phyloP scores from a whole-genome alignment of 2,888 invertebrate genomes.

The Galerucella nymphaeae region DNA sequence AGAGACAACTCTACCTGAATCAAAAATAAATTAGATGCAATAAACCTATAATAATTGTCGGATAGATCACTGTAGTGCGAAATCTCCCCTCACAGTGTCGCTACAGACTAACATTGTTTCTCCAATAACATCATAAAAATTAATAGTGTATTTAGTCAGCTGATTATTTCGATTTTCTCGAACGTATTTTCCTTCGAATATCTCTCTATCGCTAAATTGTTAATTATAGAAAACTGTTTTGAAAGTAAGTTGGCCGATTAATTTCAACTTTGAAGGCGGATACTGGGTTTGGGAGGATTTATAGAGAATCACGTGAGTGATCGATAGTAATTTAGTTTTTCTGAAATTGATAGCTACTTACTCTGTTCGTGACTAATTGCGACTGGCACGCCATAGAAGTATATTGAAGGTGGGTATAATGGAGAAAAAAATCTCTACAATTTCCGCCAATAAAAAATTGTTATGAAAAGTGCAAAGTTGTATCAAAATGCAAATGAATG shows the following conservation, averaged over 20 bases:
- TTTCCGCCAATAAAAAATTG: neutral
- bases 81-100: no score
- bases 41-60: no score
- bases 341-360: constrained; percentile 24
- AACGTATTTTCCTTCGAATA: neutral
- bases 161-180: neutral
- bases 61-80: no score
- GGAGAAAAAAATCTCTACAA: neutral
- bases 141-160: neutral
- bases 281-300: neutral
- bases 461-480: neutral
- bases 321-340: constrained; percentile 30
- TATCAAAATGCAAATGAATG: neutral
- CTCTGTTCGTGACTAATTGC: constrained; percentile 14
- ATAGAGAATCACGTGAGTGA: constrained; percentile 20
- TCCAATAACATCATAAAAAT: no score
- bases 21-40: no score
- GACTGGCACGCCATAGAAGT: neutral
- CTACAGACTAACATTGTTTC: no score
- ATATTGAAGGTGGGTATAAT: neutral
- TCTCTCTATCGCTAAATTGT: neutral
- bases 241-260: constrained; percentile 11
- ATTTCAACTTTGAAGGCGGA: constrained; percentile 15
- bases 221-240: constrained; percentile 12
- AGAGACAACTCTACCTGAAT: no score